Evolutionary conservation across 2,113 vertebrate genomes (phyloP), one percentile per base, ranked within the genome.

Genomic region (Rhizomys pruinosus): DNA sequence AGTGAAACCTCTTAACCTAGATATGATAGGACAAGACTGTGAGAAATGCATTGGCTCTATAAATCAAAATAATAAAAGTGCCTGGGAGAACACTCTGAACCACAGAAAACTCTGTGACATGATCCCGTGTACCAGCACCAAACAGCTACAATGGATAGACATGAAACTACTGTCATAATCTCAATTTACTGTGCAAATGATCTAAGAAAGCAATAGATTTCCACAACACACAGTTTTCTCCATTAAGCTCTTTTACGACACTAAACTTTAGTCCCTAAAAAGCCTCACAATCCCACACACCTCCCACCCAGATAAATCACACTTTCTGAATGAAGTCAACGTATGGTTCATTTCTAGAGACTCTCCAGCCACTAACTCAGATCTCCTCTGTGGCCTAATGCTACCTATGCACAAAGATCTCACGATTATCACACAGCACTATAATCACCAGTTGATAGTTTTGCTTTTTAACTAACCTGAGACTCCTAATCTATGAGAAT

Each of bases 11-110:
- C 29, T 52, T 42, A 85, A 44, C 17, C 12, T 22, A 59, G 29
- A 63, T 23, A 20, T 22, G 8, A 13, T 63, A 3, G 8, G 27
- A 29, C 32, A 5, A 15, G 1, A 1, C 2, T 42, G 34, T 1
- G 3, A 25, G 0, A 1, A 0, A 9, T 2, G 3, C 34, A 85
- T 5, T 82, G 44, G 87, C 6, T 19, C 7, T 29, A 66, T 22
- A 32, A 64, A 71, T 44, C 15, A 52, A 86, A 76, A 86, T 0
- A 7, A 17, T 29, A n/a, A 15, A 52, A 94, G 13, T 6, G 9
- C 37, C 34, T 73, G 15, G 17, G 39, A 2, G 37, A 71, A 34
- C 2, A 69, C 16, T 61, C 23, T 34, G 59, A 89, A 39, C 34
- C 12, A 34, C 2, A 4, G 23, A 9, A 87, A 29, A 32, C 29